Percentiles rank a stretch among this genome's conserved stretches.
Conservation (phyloP, 2,113 vertebrate genomes). For the Podarcis raffonei region DNA sequence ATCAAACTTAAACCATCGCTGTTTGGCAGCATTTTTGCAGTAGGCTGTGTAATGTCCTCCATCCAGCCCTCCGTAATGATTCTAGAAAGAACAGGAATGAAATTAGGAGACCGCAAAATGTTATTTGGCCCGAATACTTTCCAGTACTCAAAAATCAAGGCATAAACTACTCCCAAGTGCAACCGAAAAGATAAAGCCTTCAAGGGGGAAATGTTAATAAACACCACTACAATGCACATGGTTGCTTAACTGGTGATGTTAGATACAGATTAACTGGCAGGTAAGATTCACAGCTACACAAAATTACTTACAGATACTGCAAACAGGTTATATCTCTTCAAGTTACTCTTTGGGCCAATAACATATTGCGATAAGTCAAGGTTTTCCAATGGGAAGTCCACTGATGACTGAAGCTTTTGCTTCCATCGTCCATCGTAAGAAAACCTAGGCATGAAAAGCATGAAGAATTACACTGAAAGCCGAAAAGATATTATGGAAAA, state of each 20-base stretch:
- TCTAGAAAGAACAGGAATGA: constrained; percentile 73
- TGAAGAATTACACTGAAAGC: not conserved
- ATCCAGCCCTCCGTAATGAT: constrained; percentile 95
- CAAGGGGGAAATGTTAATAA: not conserved
- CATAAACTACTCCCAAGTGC: not conserved
- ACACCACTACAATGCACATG: not conserved
- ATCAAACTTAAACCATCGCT: constrained; percentile 98
- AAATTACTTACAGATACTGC: constrained; percentile 90
- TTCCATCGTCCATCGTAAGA: constrained; percentile 97
- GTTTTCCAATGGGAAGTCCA: constrained; percentile 92
- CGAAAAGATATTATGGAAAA: not conserved
- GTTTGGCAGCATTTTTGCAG: constrained; percentile 88
- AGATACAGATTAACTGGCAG: not conserved
- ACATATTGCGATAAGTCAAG: constrained; percentile 94
- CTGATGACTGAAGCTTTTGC: constrained; percentile 94
- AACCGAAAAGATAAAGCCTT: not conserved
- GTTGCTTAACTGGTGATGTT: too few relatives aligned
- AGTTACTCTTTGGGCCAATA: constrained; percentile 89
- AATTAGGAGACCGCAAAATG: not conserved
- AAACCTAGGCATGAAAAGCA: constrained; percentile 79
- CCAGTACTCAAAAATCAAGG: not conserved
- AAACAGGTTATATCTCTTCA: constrained; percentile 93
- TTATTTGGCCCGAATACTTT: too few relatives aligned
- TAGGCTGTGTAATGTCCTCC: constrained; percentile 98
- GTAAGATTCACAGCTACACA: rapidly evolving